Percentiles rank a stretch among this genome's conserved stretches.
phyloP scores from a whole-genome alignment of 2,888 invertebrate genomes.

The Spisula subtruncata region DNA sequence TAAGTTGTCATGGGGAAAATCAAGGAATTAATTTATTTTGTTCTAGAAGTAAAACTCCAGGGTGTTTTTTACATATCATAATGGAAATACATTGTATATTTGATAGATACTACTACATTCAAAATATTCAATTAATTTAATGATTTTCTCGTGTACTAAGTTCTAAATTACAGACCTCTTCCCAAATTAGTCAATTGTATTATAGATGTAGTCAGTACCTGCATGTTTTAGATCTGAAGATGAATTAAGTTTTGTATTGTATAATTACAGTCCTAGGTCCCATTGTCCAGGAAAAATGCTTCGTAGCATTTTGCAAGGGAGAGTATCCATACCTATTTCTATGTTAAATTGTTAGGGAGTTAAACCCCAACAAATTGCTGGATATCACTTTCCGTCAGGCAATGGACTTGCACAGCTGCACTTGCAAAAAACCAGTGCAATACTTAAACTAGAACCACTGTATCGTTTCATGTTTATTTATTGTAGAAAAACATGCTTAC shows the following conservation, averaged over 20 bases:
- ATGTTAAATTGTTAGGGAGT: no score
- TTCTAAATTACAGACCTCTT: background rate
- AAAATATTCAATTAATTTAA: no score
- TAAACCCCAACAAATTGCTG: no score
- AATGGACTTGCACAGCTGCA: background rate
- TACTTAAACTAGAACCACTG: background rate
- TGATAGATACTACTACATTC: no score
- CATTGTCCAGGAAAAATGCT: no score
- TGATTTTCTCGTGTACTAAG: background rate
- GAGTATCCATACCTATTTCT: no score
- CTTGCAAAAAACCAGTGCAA: background rate
- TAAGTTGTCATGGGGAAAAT: no score
- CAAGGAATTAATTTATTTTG: no score
- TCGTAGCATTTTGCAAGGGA: no score
- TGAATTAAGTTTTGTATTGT: background rate
- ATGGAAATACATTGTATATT: no score
- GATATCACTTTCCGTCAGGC: no score
- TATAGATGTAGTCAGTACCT: background rate
- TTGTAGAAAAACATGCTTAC: background rate
- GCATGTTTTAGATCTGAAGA: background rate
- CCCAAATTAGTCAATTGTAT: background rate
- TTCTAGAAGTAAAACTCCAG: background rate
- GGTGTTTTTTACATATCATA: slow-evolving; percentile 16
- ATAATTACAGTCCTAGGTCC: background rate
- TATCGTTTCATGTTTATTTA: background rate